Conservation (phyloP, 2,797 vertebrate genomes). For the Sebastes ruberrimus region DNA sequence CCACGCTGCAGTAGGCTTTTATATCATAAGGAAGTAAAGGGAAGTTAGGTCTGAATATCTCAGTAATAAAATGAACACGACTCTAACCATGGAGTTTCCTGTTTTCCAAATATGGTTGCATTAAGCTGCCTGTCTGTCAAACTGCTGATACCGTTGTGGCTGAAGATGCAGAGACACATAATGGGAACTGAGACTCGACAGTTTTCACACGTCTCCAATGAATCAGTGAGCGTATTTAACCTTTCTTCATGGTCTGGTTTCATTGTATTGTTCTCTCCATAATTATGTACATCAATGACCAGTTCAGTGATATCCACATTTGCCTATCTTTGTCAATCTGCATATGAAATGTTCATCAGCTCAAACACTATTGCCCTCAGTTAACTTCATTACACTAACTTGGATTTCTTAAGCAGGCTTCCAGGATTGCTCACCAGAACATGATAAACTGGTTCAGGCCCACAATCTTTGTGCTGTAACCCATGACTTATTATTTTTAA, state of each 20-base stretch:
- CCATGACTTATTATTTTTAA: not conserved
- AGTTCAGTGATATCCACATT: not conserved
- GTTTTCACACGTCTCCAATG: not conserved
- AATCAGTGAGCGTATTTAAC: not conserved
- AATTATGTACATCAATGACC: not conserved
- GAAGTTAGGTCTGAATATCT: conserved; percentile 50
- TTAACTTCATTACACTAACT: not conserved
- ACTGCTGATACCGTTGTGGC: conserved; percentile 20
- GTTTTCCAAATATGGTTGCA: conserved; percentile 77
- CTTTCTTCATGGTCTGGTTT: not conserved
- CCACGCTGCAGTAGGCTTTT: not conserved
- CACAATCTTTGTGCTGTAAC: not conserved
- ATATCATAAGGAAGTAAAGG: not conserved
- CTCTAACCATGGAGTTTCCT: conserved; percentile 73
- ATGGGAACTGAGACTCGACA: not conserved
- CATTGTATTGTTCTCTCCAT: not conserved
- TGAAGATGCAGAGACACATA: conserved; percentile 19
- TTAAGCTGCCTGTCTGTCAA: conserved; percentile 41
- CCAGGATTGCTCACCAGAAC: not conserved
- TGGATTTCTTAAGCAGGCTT: not conserved
- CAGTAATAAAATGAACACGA: conserved; percentile 20
- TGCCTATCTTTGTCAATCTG: not conserved
- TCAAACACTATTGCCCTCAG: not conserved
- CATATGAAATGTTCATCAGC: not conserved
- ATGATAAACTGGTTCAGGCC: not conserved